phyloP scores from a whole-genome alignment of 2,113 vertebrate genomes.

The Sorex araneus region DNA sequence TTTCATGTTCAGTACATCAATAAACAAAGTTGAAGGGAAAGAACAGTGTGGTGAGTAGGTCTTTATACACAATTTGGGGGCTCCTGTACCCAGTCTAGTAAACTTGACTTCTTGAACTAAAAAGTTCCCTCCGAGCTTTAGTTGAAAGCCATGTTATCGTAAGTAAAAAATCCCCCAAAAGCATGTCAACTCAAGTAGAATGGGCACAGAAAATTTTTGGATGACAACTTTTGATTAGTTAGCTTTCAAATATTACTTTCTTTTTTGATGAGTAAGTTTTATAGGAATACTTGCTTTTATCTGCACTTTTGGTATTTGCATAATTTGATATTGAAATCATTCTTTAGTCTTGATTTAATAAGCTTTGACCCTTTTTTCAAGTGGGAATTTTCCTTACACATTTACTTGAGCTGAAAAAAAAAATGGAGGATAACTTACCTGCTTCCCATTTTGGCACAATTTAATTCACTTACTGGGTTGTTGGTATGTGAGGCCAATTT shows the following conservation, averaged over 20 bases:
- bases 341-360: conserved; percentile 11
- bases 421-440: background rate
- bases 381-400: background rate
- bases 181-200: conserved; percentile 18
- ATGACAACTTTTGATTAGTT: conserved; percentile 65
- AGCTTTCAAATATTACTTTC: conserved; percentile 37
- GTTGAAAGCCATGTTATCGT: conserved; percentile 37
- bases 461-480: background rate
- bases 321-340: background rate
- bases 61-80: conserved; percentile 75
- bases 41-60: conserved; percentile 83
- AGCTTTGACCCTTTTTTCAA: background rate
- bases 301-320: background rate
- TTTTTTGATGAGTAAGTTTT: background rate
- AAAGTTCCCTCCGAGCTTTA: conserved; percentile 32
- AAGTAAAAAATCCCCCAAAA: background rate
- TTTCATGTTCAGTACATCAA: conserved; percentile 99
- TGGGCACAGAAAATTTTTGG: background rate
- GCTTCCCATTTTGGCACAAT: background rate
- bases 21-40: conserved; percentile 99
- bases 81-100: background rate
- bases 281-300: background rate
- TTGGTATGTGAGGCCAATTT: conserved; percentile 20
- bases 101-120: background rate
- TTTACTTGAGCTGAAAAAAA: conserved; percentile 37